Base-by-base conservation (phyloP, 2,113 vertebrate genomes). In the Sinocyclocheilus maitianheensis region DNA sequence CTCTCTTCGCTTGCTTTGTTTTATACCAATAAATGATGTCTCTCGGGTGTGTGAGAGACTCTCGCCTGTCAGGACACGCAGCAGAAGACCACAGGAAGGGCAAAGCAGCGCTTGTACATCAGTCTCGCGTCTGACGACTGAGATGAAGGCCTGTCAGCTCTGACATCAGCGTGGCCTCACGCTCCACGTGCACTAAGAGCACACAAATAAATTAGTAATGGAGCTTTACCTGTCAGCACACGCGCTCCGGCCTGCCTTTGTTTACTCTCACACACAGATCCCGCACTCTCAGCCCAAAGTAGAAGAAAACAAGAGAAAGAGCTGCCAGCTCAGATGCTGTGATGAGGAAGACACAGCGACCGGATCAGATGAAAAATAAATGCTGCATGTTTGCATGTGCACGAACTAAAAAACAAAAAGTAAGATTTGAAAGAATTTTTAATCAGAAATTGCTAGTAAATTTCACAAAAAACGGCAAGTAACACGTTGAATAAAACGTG, bases 141-240 rank as follows among this genome's bases (percentile, higher is more conserved):
- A 94, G 77, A 90, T 95, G 94, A 94, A 96, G 96, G 94, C 93
- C 91, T 97, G 97, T 96, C 94, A 96, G 94, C 90, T 86, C 91
- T 94, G 96, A 96, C 95, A 94, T 94, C 90, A 94, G 94, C 95
- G 92, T 91, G 48, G 81, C 58, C 84, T 90, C 90, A 65, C 85
- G 95, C 93, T 93, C 93, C 93, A 94, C 92, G 94, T 92, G 95
- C 95, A 95, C 95, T 93, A 92, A 94, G 93, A 95, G 86, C 87
- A 93, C 94, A 94, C 94, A 95, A 93, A 97, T 97, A 96, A 97
- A 97, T 98, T 96, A 97, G 95, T 97, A 95, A 97, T 95, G 94
- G 90, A 88, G 91, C 86, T 92, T 93, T 82, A 91, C 92, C 94
- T 96, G 96, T 97, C 97, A 97, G 88, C 93, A 94, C 93, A 91